Evolutionary conservation across 2,797 vertebrate species (phyloP), one percentile per base, ranked within the genome.

Genomic region (Sparus aurata): DNA sequence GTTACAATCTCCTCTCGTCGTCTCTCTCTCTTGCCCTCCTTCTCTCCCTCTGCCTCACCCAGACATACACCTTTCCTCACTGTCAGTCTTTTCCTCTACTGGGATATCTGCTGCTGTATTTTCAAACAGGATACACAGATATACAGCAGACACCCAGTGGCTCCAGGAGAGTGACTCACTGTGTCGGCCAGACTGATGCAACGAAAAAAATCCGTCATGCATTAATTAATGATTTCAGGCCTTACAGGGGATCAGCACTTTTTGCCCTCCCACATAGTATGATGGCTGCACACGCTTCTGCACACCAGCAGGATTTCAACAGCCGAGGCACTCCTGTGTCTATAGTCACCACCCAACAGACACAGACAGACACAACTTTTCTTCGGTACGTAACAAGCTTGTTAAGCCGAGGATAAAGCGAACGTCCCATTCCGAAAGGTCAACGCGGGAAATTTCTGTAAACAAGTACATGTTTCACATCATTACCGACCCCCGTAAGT

Each of bases 161-260:
- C 86, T 89, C 77, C 76, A 71, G 75, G 77, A 80, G 54, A 55
- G 49, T 61, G 85, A 90, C 74, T 87, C 71, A 49, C n/a, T 66
- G 55, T 63, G 55, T 70, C 55, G 86, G 78, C 45, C 50, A 80
- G 15, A 58, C 7, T 67, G 57, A 71, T 72, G 57, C 59, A 62
- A 27, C 45, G 34, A 67, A 11, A 38, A 38, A 38, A 38, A 38
- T 38, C 38, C 7, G 38, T 18, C 67, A 68, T 23, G 4, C 62
- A 79, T 58, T 27, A 61, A 68, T 59, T 63, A 61, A 5, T 72
- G 22, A 60, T 34, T 60, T 15, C 7, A 50, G 62, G 43, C 59
- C 30, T 57, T 23, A 58, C 49, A 22, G 23, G 55, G 20, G 38
- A 69, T 77, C 74, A 80, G 60, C 60, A 61, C 17, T 69, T 62